Conservation (phyloP, 2,113 vertebrate species). For the Semnopithecus entellus region DNA sequence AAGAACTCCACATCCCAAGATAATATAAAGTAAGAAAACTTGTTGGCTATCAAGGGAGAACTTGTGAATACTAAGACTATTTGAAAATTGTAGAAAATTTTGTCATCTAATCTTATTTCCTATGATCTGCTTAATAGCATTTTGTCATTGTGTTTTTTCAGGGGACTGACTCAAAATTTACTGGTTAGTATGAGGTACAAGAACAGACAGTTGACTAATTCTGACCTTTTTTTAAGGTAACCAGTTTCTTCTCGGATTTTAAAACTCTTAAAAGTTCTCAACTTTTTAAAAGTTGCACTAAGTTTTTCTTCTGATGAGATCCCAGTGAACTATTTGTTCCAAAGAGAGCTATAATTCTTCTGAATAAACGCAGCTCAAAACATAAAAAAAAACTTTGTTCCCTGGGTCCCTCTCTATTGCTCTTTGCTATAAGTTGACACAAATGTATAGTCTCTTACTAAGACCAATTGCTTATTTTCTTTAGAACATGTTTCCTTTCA, state of each 20-base stretch:
- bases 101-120: neutral
- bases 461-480: neutral
- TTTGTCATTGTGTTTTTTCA: neutral
- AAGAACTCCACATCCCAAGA: neutral
- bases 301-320: neutral
- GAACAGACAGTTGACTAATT: neutral
- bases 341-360: neutral
- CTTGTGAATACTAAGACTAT: neutral
- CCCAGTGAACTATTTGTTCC: neutral
- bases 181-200: neutral
- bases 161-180: neutral
- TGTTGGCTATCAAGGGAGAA: neutral
- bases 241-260: neutral
- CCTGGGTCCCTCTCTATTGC: neutral
- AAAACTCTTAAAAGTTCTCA: neutral
- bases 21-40: neutral
- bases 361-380: neutral
- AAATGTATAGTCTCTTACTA: neutral
- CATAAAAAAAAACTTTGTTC: neutral
- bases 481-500: constrained; percentile 4
- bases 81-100: neutral
- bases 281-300: neutral
- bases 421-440: neutral
- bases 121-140: neutral
- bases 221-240: neutral